Evolutionary conservation across 1,140 invertebrate genomes (phyloP).

Genomic region (Drosophila prosaltans): DNA sequence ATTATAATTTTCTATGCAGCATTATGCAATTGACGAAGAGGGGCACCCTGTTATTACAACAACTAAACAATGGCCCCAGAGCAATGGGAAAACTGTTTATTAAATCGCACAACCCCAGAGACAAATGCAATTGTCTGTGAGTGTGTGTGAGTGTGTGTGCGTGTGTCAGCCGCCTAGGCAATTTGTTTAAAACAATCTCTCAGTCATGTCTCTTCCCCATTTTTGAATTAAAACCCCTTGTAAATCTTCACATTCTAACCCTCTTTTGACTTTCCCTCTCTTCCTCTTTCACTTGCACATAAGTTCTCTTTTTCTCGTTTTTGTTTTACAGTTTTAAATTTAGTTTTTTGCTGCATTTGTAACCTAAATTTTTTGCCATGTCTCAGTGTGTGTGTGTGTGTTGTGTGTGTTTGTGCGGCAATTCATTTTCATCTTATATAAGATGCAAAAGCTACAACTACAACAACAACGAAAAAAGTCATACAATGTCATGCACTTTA

Average conservation of each 20-base stretch:
- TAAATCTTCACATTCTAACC: not conserved
- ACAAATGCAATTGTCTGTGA: not conserved
- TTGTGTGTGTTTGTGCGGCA: constrained; percentile 4
- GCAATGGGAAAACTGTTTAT: constrained; percentile 39
- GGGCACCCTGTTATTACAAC: constrained; percentile 43
- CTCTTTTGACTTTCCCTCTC: constrained; percentile 17
- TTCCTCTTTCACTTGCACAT: not conserved
- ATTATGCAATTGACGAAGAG: constrained; percentile 12
- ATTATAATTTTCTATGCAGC: constrained; percentile 9
- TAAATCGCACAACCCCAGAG: constrained; percentile 20
- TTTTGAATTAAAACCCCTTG: not conserved
- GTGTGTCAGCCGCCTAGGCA: constrained; percentile 28
- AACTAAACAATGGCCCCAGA: constrained; percentile 38
- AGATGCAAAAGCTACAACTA: constrained; percentile 23
- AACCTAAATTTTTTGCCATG: constrained; percentile 43
- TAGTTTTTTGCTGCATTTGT: constrained; percentile 58
- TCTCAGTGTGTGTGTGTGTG: not conserved
- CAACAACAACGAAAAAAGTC: constrained; percentile 5
- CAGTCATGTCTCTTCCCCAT: not conserved
- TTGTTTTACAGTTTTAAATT: constrained; percentile 55
- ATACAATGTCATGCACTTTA: constrained; percentile 21
- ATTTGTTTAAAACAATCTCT: constrained; percentile 68
- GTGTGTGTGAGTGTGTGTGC: constrained; percentile 22
- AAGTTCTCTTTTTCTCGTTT: not conserved
- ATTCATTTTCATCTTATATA: constrained; percentile 54